phyloP scores from a whole-genome alignment of 2,113 vertebrate species.

The Mastomys natalensis region DNA sequence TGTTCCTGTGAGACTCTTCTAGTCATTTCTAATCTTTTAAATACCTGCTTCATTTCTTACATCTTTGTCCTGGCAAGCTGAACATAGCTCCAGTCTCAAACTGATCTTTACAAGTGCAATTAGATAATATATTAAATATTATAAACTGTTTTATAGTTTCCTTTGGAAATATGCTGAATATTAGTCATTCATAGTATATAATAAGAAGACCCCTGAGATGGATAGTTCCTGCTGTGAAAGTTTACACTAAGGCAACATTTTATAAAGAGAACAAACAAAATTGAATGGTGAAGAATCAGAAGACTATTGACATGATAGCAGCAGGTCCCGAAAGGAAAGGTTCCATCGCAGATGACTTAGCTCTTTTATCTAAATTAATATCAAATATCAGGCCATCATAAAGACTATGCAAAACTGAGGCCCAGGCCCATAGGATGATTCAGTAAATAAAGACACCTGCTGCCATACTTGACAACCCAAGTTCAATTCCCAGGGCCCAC shows the following conservation, averaged over 20 bases:
- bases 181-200: background rate
- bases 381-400: background rate
- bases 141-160: background rate
- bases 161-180: slow-evolving; percentile 32
- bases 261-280: slow-evolving; percentile 37
- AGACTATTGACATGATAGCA: too few species aligned
- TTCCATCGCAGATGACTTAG: background rate
- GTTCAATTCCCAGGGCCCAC: background rate
- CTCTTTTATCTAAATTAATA: background rate
- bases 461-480: background rate
- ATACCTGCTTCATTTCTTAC: slow-evolving; percentile 33
- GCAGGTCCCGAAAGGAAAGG: background rate
- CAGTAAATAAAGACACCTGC: too few species aligned
- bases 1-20: background rate
- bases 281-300: background rate
- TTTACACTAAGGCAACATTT: slow-evolving; percentile 47
- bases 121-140: slow-evolving; percentile 45
- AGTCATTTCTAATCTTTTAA: slow-evolving; percentile 44
- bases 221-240: slow-evolving; percentile 8
- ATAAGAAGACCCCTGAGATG: background rate
- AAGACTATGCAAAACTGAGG: background rate
- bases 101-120: slow-evolving; percentile 5
- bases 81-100: slow-evolving; percentile 11
- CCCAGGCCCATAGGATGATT: too few species aligned
- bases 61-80: slow-evolving; percentile 1